Conservation (phyloP, 2,113 vertebrate species). For the Solea solea region DNA sequence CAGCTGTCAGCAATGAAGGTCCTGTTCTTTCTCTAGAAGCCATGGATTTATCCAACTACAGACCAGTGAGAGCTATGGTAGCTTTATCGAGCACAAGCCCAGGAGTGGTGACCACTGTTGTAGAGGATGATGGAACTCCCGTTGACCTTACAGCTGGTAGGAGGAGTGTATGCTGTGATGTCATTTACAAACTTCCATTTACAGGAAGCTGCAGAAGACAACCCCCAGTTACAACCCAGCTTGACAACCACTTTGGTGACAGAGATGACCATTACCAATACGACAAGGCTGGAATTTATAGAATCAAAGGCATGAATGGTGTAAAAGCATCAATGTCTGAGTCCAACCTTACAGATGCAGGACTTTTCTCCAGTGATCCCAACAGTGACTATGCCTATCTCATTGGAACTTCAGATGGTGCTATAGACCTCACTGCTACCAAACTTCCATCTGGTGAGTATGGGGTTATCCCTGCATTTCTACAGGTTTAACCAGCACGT, state of each 20-base stretch:
- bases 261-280: conserved; percentile 91
- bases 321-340: conserved; percentile 92
- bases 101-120: conserved; percentile 86
- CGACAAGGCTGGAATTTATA: conserved; percentile 82
- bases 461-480: conserved; percentile 41
- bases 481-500: background rate
- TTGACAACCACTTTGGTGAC: conserved; percentile 90
- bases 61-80: conserved; percentile 88
- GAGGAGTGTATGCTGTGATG: conserved; percentile 93
- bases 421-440: conserved; percentile 95
- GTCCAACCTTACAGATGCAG: conserved; percentile 88
- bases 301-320: conserved; percentile 86
- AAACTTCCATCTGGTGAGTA: conserved; percentile 94
- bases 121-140: conserved; percentile 94
- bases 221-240: conserved; percentile 86
- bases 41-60: conserved; percentile 94
- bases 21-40: conserved; percentile 72
- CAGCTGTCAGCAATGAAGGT: conserved; percentile 82
- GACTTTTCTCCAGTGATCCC: conserved; percentile 88
- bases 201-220: conserved; percentile 91
- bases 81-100: conserved; percentile 86
- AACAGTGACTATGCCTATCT: conserved; percentile 90
- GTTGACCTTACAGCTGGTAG: conserved; percentile 95
- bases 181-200: conserved; percentile 96
- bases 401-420: conserved; percentile 85